phyloP scores from a whole-genome alignment of 2,888 invertebrate genomes.

The Limulus polyphemus region DNA sequence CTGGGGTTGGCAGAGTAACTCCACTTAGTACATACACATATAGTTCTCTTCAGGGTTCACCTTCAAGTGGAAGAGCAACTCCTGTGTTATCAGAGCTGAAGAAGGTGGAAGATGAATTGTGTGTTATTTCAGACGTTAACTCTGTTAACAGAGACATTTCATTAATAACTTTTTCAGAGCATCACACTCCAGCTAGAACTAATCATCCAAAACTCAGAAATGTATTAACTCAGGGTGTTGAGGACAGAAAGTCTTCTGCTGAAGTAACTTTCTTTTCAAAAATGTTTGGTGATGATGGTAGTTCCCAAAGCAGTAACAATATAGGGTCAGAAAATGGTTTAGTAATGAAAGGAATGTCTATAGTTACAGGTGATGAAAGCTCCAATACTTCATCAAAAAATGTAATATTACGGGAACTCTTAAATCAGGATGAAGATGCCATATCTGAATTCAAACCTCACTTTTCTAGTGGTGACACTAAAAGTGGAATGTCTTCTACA shows the following conservation, averaged over 20 bases:
- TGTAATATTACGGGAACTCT: slow-evolving; percentile 42
- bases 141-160: too few relatives aligned
- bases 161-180: too few relatives aligned
- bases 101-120: neutral
- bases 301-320: neutral
- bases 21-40: too few relatives aligned
- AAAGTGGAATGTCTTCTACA: neutral
- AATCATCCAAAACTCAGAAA: slow-evolving; percentile 40
- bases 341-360: too few relatives aligned
- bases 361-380: neutral
- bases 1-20: too few relatives aligned
- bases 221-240: slow-evolving; percentile 41
- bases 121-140: neutral
- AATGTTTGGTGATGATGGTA: neutral
- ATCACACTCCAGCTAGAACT: slow-evolving; percentile 2
- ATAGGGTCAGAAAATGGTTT: neutral
- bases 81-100: neutral
- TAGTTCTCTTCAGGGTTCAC: neutral
- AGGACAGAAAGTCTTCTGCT: slow-evolving; percentile 1
- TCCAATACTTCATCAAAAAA: slow-evolving; percentile 12
- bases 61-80: neutral
- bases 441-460: slow-evolving; percentile 31
- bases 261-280: neutral
- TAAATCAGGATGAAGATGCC: slow-evolving; percentile 54
- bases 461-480: neutral